These are phyloP conservation scores for Cheilinus undulatus DNA, from an alignment of 2,113 vertebrate genomes.

Conservation along the genomic window DNA sequence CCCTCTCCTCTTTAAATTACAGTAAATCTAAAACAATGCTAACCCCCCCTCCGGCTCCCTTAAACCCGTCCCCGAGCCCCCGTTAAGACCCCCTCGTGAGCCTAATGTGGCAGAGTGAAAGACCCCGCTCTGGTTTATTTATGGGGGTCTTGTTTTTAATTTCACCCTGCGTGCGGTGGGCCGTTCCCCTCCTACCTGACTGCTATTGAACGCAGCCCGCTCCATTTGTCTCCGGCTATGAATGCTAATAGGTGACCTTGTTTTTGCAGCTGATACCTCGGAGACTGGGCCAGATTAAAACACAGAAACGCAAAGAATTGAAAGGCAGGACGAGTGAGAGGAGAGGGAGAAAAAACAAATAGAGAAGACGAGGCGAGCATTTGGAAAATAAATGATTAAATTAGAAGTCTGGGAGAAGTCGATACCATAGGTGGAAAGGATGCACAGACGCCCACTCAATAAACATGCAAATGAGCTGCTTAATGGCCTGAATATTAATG, in stretches of 20 bases:
- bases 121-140: slow-evolving; percentile 74
- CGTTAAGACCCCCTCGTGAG: slow-evolving; percentile 47
- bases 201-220: slow-evolving; percentile 51
- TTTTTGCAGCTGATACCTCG: slow-evolving; percentile 61
- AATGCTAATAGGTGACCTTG: slow-evolving; percentile 78
- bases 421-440: slow-evolving; percentile 50
- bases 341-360: slow-evolving; percentile 8
- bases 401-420: slow-evolving; percentile 50
- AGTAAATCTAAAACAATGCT: slow-evolving; percentile 49
- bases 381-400: slow-evolving; percentile 47
- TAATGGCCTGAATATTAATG: slow-evolving; percentile 77
- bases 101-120: slow-evolving; percentile 53
- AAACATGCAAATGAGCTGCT: slow-evolving; percentile 79
- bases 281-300: slow-evolving; percentile 64
- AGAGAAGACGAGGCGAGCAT: slow-evolving; percentile 7
- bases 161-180: slow-evolving; percentile 49
- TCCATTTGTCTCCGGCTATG: slow-evolving; percentile 61
- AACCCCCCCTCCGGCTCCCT: slow-evolving; percentile 27
- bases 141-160: slow-evolving; percentile 78
- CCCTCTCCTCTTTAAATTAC: slow-evolving; percentile 33
- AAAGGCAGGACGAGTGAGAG: background rate
- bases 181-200: slow-evolving; percentile 64
- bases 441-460: slow-evolving; percentile 65
- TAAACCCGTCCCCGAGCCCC: slow-evolving; percentile 50
- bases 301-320: slow-evolving; percentile 51